Evolutionary conservation across 2,113 vertebrate species (phyloP).

Genomic region (Bagarius yarrelli): DNA sequence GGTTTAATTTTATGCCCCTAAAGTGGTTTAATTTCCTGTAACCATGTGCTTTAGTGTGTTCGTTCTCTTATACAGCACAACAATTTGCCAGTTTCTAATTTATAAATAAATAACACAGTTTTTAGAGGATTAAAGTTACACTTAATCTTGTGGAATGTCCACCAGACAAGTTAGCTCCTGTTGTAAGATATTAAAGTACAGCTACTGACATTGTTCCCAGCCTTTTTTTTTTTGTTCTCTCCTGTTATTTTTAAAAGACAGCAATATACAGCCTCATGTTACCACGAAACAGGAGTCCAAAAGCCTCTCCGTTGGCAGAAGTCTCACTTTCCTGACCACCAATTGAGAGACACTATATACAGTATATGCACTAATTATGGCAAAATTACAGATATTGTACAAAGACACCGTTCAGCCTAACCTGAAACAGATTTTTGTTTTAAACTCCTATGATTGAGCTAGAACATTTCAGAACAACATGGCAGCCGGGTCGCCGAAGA

Average conservation of each 20-base stretch:
- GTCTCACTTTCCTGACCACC: not conserved
- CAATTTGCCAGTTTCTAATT: not conserved
- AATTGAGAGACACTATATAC: not conserved
- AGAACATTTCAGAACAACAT: conserved; percentile 43
- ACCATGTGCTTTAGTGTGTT: not conserved
- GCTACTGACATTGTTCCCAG: no score
- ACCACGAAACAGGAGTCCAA: not conserved
- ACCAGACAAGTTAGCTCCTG: not conserved
- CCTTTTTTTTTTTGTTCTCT: not conserved
- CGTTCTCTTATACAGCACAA: not conserved
- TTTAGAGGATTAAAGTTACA: conserved; percentile 13
- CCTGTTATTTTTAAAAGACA: not conserved
- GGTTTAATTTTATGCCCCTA: not conserved
- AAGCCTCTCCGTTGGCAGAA: not conserved
- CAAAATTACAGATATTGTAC: not conserved
- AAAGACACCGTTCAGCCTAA: not conserved
- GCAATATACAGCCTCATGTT: not conserved
- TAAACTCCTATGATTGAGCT: not conserved
- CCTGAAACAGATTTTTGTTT: not conserved
- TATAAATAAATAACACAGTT: not conserved
- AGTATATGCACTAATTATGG: not conserved
- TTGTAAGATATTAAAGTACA: not conserved
- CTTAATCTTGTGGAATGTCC: not conserved
- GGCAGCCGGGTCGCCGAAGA: not conserved
- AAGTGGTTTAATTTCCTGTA: not conserved